Evolutionary conservation across 2,113 vertebrate genomes (phyloP).

Genomic region (Gasterosteus nipponicus): DNA sequence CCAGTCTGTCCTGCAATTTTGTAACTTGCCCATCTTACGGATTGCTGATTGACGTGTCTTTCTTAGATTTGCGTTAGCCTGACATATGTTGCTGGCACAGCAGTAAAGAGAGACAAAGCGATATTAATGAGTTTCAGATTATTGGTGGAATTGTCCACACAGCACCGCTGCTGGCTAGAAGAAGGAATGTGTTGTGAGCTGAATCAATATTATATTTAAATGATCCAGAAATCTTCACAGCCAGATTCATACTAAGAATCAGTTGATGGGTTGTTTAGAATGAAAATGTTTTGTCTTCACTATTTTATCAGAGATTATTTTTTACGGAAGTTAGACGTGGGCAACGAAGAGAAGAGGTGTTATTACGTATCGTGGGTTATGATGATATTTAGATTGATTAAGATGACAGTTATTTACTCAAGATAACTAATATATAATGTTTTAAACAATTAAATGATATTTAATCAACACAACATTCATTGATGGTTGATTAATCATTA

Average conservation of each 20-base stretch:
- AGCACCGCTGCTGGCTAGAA: conserved; percentile 35
- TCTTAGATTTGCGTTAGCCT: conserved; percentile 43
- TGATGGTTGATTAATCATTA: background rate
- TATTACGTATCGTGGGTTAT: background rate
- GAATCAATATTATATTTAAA: conserved; percentile 21
- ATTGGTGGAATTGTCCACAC: conserved; percentile 35
- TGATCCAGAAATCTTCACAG: conserved; percentile 10
- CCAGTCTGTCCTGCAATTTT: conserved; percentile 32
- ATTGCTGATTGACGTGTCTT: conserved; percentile 50
- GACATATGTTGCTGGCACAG: conserved; percentile 66
- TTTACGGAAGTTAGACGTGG: background rate
- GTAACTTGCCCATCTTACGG: conserved; percentile 60
- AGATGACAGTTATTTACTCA: background rate
- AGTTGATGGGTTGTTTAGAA: background rate
- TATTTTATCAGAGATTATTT: background rate
- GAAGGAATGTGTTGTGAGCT: conserved; percentile 6
- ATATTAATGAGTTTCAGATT: conserved; percentile 70
- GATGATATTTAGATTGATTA: background rate
- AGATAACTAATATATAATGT: background rate
- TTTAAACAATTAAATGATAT: background rate
- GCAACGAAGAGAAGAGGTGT: background rate
- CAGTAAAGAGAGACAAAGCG: conserved; percentile 44
- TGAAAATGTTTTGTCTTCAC: background rate
- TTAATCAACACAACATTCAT: background rate
- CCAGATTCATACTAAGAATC: background rate